Conservation (phyloP, 2,888 invertebrate genomes). For the Rapana venosa region DNA sequence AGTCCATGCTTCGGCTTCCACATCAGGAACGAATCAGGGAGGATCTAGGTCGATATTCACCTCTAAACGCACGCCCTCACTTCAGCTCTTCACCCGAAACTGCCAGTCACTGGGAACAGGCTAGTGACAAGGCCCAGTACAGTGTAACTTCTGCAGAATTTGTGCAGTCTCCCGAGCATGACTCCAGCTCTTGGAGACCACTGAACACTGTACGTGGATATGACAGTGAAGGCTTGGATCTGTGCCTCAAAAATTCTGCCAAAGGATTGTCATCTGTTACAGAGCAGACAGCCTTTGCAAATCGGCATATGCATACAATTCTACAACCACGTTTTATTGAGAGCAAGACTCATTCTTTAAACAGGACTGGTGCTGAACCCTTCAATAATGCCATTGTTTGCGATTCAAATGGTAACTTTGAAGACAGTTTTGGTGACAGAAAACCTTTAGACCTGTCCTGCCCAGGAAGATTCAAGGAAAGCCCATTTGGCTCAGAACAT, state of each 20-base stretch:
- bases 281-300: not conserved
- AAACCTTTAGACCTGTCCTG: not conserved
- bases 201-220: not conserved
- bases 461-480: not conserved
- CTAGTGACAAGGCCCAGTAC: not conserved
- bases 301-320: not conserved
- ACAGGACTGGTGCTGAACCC: not conserved
- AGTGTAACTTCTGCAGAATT: not conserved
- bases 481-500: too few species aligned
- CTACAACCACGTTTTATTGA: not conserved
- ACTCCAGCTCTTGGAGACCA: not conserved
- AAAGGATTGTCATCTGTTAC: not conserved
- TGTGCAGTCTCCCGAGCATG: not conserved
- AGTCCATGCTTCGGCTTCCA: not conserved
- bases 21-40: not conserved
- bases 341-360: not conserved
- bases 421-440: not conserved
- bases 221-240: not conserved
- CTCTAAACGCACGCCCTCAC: not conserved
- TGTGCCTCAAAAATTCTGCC: not conserved
- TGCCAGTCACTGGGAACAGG: not conserved
- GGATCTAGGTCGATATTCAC: not conserved
- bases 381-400: not conserved
- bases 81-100: not conserved
- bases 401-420: not conserved